A percentile compares a stretch with the other conserved stretches of the same genome.
Conservation (phyloP, 1,140 invertebrate species). For the Planococcus citri region DNA sequence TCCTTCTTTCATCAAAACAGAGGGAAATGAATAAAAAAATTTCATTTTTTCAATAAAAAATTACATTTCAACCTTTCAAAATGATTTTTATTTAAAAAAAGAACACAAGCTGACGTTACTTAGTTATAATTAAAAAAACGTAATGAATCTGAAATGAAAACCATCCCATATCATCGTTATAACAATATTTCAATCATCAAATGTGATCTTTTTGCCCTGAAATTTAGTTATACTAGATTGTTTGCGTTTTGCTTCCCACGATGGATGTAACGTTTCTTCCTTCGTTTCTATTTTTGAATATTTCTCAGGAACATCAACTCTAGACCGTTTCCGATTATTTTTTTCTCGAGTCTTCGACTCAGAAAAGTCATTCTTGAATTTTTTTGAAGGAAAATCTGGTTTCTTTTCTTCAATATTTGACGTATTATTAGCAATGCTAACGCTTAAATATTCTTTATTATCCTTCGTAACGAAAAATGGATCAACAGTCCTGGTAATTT, state of each 20-base stretch:
- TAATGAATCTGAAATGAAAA: too few relatives aligned
- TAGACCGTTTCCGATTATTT: not conserved
- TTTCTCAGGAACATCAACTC: not conserved
- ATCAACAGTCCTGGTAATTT: conserved; percentile 33
- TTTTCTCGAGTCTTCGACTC: not conserved
- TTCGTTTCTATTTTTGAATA: not conserved
- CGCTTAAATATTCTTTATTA: conserved; percentile 42
- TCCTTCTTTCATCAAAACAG: too few relatives aligned
- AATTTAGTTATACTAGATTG: conserved; percentile 36
- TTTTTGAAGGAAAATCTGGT: not conserved
- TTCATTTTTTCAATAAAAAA: too few relatives aligned
- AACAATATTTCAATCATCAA: conserved; percentile 28
- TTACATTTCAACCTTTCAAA: too few relatives aligned
- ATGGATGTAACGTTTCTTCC: conserved; percentile 37
- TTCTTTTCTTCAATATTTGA: not conserved
- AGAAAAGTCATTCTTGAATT: not conserved
- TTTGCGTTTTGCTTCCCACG: conserved; percentile 45
- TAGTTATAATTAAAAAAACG: too few relatives aligned
- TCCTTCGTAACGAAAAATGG: conserved; percentile 44
- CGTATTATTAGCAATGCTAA: conserved; percentile 33
- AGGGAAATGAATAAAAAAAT: too few relatives aligned
- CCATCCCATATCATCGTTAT: too few relatives aligned
- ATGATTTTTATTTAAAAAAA: too few relatives aligned
- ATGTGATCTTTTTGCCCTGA: conserved; percentile 38
- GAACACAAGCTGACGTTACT: too few relatives aligned